Evolutionary conservation across 2,113 vertebrate species (phyloP), one percentile per base, ranked within the genome.

Genomic region (Chrysochloris asiatica): DNA sequence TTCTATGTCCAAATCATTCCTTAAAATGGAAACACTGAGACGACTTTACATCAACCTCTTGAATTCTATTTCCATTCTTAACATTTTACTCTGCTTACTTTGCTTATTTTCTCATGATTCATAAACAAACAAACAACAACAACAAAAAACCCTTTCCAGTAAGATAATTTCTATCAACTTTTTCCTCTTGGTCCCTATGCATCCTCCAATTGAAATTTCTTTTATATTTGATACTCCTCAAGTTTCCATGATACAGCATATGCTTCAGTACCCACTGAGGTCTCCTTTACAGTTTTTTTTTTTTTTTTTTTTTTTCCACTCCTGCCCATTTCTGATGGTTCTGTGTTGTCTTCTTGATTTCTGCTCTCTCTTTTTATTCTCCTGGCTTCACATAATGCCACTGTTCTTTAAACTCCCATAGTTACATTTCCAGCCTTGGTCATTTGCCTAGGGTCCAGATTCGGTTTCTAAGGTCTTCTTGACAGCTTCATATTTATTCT

Each of bases 221-320:
- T 92, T 87, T 83, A n/a, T 89, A 80, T 78, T 43, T 76, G n/a
- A 76, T 79, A 47, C 9, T 67, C 48, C 59, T n/a, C 76, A 48
- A 63, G 78, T 82, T 93, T 77, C 52, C 16, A 47, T 50, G 52
- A 83, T 30, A 77, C 41, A 45, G 17, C 24, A 75, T 9, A 87
- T 56, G 5, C 61, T 83, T 86, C 73, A 73, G 33, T 63, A 45
- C 1, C 2, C 30, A 67, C 24, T 61, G 4, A 22, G 59, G 45
- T 47, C 3, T 54, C 19, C 13, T 76, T 5, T 72, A n/a, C 4
- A 65, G 5, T 28, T 12, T 17, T 45, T 30, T 30, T n/a, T 12
- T 43, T n/a, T n/a, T n/a, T 71, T 8, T 26, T 11, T 16, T 45
- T 24, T 26, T 33, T 14, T 43, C 21, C 26, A 38, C 11, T 36